phyloP scores from a whole-genome alignment of 2,113 vertebrate genomes.

The Gallinago paraguaiae region DNA sequence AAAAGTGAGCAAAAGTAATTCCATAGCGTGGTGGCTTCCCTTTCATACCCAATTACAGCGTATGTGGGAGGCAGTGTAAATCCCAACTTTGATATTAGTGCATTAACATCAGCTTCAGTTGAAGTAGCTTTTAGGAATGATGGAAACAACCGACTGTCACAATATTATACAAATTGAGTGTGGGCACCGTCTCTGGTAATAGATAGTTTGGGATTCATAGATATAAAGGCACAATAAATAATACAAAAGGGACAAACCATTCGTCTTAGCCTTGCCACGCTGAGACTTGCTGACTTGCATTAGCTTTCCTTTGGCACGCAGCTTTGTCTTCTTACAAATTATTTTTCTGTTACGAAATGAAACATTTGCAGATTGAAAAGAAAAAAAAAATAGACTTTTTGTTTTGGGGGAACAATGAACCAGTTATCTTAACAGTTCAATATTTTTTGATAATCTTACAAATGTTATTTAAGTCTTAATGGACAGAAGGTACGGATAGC shows the following conservation, averaged over 20 bases:
- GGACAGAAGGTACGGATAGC: neutral
- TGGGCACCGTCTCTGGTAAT: constrained; percentile 43
- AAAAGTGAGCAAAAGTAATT: neutral
- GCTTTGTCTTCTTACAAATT: neutral
- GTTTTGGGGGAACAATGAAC: neutral
- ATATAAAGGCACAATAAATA: constrained; percentile 62
- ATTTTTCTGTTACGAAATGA: neutral
- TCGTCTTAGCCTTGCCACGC: neutral
- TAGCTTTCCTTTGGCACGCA: neutral
- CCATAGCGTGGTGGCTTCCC: neutral
- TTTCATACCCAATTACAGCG: fast-evolving
- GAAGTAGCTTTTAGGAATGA: neutral
- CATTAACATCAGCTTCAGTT: neutral
- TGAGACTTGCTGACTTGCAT: neutral
- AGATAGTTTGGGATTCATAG: constrained; percentile 38
- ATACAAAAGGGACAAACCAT: constrained; percentile 18
- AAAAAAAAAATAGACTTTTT: neutral
- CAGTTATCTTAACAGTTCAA: neutral
- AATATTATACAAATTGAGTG: neutral
- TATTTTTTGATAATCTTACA: neutral
- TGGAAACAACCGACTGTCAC: constrained; percentile 15
- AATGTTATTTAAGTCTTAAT: neutral
- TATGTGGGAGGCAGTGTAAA: neutral
- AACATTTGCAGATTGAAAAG: neutral
- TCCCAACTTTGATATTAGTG: neutral